Percentiles rank a stretch among this genome's conserved stretches.
phyloP scores from a whole-genome alignment of 1,140 invertebrate genomes.

The Macrocentrus cingulum region DNA sequence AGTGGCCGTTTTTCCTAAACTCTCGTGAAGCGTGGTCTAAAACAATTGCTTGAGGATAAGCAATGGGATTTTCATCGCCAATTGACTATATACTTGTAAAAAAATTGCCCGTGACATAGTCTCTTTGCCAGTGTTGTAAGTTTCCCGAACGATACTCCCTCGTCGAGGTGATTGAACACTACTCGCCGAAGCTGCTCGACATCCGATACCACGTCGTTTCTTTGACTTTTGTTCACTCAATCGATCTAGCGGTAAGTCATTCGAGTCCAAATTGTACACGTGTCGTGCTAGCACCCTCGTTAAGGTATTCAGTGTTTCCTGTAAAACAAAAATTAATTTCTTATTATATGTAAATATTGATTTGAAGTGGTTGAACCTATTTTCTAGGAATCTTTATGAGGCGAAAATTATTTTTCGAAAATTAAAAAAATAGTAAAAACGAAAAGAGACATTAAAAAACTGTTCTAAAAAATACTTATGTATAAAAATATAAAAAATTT shows the following conservation, averaged over 20 bases:
- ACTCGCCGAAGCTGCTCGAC: conserved; percentile 54
- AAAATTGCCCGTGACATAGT: conserved; percentile 40
- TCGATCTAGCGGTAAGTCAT: conserved; percentile 84
- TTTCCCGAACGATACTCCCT: conserved; percentile 51
- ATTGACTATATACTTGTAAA: background rate
- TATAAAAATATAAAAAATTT: too few species aligned
- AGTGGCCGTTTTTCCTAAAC: conserved; percentile 47
- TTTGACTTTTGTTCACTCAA: conserved; percentile 83
- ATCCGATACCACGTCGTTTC: conserved; percentile 60
- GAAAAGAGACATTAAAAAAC: too few species aligned
- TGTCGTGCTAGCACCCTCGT: conserved; percentile 89
- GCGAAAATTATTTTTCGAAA: too few species aligned
- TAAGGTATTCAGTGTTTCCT: conserved; percentile 96
- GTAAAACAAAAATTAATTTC: too few species aligned
- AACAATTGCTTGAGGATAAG: conserved; percentile 12
- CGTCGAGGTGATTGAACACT: conserved; percentile 51
- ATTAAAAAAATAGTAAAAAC: too few species aligned
- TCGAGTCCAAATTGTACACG: conserved; percentile 89
- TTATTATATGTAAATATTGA: too few species aligned
- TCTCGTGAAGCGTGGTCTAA: conserved; percentile 51
- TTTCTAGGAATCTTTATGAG: too few species aligned
- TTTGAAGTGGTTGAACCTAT: too few species aligned
- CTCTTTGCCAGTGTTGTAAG: conserved; percentile 44
- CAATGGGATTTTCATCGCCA: background rate
- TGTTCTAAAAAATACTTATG: too few species aligned